Conservation (phyloP, 2,113 vertebrate species). For the Halichoerus grypus region DNA sequence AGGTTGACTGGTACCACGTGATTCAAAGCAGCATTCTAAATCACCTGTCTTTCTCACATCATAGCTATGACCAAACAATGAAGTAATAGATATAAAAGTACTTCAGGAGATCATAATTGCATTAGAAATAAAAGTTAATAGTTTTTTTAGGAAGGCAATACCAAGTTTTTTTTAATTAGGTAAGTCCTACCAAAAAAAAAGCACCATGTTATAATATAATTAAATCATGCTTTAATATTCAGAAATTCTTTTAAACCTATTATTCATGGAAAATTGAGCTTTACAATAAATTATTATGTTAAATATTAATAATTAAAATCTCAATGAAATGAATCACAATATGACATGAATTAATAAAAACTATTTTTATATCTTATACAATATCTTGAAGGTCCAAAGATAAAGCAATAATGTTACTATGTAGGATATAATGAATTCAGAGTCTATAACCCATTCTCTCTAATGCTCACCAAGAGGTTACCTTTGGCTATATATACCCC, state of each 20-base stretch:
- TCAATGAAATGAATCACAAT: neutral
- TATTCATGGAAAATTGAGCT: neutral
- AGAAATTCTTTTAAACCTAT: slow-evolving; percentile 19
- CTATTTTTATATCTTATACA: neutral
- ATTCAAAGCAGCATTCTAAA: neutral
- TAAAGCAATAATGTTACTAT: neutral
- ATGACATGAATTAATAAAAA: neutral
- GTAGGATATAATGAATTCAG: neutral
- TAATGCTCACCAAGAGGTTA: neutral
- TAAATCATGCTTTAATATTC: neutral
- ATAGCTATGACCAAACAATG: neutral
- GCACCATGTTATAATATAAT: neutral
- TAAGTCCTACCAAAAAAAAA: neutral
- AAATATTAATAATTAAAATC: neutral
- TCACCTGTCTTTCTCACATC: neutral
- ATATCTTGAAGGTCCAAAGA: neutral
- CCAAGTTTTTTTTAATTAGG: neutral
- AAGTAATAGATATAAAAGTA: neutral
- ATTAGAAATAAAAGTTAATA: neutral
- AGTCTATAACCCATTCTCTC: neutral
- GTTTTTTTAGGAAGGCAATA: neutral
- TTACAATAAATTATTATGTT: neutral
- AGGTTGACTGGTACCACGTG: neutral
- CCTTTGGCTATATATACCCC: neutral
- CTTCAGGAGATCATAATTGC: neutral